Evolutionary conservation across 2,113 vertebrate species (phyloP).

Genomic region (Eurypyga helias): DNA sequence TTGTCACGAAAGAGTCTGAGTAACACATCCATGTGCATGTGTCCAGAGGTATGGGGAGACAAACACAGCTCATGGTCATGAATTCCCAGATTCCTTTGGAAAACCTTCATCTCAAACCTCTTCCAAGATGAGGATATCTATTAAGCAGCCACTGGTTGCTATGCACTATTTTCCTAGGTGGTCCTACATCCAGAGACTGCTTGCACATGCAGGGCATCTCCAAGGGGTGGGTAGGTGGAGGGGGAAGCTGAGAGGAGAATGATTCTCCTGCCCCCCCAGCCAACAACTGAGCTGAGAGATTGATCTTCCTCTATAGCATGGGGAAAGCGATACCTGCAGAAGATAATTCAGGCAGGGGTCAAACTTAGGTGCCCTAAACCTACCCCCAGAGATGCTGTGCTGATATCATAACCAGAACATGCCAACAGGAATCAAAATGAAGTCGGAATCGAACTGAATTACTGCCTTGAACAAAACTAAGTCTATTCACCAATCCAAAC

Average conservation of each 20-base stretch:
- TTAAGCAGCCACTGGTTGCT: neutral
- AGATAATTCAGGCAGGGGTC: neutral
- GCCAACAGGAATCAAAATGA: neutral
- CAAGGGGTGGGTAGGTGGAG: neutral
- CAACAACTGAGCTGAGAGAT: neutral
- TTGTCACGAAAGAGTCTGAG: neutral
- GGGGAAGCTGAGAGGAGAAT: neutral
- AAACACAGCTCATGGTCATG: neutral
- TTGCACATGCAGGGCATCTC: neutral
- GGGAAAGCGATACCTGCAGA: neutral
- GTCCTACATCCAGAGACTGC: neutral
- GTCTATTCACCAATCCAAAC: neutral
- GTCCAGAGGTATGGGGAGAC: neutral
- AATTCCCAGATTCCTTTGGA: neutral
- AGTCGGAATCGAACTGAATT: neutral
- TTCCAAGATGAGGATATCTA: neutral
- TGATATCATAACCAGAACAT: neutral
- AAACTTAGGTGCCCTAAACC: neutral
- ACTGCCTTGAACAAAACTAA: neutral
- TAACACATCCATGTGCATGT: accelerated
- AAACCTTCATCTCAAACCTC: neutral
- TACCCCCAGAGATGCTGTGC: neutral
- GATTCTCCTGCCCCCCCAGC: neutral
- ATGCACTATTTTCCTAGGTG: neutral
- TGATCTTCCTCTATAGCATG: neutral